A percentile compares a stretch with the other conserved stretches of the same genome.
These are phyloP conservation scores for Drosophila bocqueti DNA, from an alignment of 1,140 invertebrate species.

Conservation along the genomic window DNA sequence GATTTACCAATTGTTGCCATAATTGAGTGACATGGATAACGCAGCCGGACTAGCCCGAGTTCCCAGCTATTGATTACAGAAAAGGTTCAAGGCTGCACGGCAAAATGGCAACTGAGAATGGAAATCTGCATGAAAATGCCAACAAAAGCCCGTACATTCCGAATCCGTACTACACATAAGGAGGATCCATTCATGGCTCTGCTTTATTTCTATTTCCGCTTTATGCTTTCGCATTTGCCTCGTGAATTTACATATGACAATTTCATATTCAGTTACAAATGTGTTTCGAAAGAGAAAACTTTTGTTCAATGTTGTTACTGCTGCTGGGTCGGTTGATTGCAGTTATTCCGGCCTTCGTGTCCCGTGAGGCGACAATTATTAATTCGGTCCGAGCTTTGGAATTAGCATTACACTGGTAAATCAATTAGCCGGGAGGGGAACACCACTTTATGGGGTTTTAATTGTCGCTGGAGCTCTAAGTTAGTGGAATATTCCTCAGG, in stretches of 20 bases:
- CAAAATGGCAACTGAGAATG: constrained; percentile 46
- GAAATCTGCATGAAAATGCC: constrained; percentile 81
- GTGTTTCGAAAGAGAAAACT: constrained; percentile 58
- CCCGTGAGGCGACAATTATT: constrained; percentile 67
- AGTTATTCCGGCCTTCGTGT: constrained; percentile 11
- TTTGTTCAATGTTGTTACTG: constrained; percentile 45
- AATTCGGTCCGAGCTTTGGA: constrained; percentile 22
- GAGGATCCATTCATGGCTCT: constrained; percentile 31
- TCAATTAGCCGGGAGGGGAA: constrained; percentile 13
- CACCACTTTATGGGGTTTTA: constrained; percentile 56
- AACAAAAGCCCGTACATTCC: constrained; percentile 67
- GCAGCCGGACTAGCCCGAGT: constrained; percentile 20
- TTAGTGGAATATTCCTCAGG: not conserved
- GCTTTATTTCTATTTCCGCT: constrained; percentile 30
- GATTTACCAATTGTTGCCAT: constrained; percentile 81
- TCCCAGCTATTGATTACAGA: constrained; percentile 75
- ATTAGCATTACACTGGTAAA: constrained; percentile 7
- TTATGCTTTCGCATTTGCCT: constrained; percentile 58
- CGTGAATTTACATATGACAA: constrained; percentile 65
- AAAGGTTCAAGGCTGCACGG: constrained; percentile 62
- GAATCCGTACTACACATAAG: constrained; percentile 26
- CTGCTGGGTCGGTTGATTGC: constrained; percentile 23
- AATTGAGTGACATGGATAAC: constrained; percentile 81
- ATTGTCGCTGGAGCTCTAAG: constrained; percentile 25
- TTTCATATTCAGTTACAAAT: constrained; percentile 71